Evolutionary conservation across 92 coral and sea anemone genomes (phyloP).

Genomic region (Heteractis magnifica): DNA sequence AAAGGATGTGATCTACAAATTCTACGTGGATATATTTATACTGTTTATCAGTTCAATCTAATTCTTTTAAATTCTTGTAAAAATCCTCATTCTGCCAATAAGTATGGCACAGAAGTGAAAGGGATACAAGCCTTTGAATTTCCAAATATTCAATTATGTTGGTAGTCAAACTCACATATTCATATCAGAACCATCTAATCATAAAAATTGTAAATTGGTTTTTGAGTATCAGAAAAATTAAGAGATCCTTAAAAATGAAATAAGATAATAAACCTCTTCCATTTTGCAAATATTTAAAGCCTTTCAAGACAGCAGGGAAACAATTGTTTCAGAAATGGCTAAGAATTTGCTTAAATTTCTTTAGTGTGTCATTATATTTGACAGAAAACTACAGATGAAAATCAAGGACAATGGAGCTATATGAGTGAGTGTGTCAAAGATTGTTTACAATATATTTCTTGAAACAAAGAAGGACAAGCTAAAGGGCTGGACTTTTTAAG

Average conservation of each 20-base stretch:
- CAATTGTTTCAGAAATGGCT: background rate
- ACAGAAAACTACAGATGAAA: background rate
- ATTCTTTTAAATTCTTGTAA: background rate
- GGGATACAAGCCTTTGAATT: background rate
- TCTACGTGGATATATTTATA: background rate
- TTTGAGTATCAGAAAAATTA: background rate
- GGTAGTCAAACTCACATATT: background rate
- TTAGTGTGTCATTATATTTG: background rate
- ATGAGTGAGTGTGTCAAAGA: background rate
- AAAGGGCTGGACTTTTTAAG: conserved; percentile 2
- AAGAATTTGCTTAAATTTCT: background rate
- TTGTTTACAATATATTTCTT: background rate
- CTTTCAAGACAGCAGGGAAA: background rate
- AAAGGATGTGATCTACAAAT: background rate
- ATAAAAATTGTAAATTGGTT: background rate
- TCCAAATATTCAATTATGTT: background rate
- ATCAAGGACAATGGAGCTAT: background rate
- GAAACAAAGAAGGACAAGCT: background rate
- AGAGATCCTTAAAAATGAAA: background rate
- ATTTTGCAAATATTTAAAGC: background rate
- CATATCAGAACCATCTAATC: background rate
- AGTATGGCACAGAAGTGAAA: background rate
- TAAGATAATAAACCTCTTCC: background rate
- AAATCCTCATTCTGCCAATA: background rate
- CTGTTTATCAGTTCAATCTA: background rate